A percentile compares a stretch with the other conserved stretches of the same genome.
These are phyloP conservation scores for Atta texana DNA, from an alignment of 1,140 invertebrate species.

Conservation along the genomic window DNA sequence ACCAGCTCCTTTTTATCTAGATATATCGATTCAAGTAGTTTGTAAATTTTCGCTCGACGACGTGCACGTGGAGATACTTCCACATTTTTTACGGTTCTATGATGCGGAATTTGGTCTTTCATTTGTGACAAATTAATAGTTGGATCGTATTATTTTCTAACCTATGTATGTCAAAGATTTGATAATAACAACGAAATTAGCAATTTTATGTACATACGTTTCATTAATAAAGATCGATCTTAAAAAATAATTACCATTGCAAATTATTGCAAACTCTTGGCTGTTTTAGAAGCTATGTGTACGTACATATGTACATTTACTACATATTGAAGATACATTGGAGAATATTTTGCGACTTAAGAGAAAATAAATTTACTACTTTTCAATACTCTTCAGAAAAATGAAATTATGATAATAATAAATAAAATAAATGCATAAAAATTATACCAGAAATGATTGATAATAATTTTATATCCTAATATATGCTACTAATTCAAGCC, in stretches of 20 bases:
- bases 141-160: background rate
- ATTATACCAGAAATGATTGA: background rate
- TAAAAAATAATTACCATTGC: background rate
- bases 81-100: background rate
- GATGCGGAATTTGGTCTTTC: conserved; percentile 10
- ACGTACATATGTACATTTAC: background rate
- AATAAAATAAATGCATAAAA: background rate
- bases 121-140: conserved; percentile 31
- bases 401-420: background rate
- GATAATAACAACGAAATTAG: conserved; percentile 23
- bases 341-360: background rate
- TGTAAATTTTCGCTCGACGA: conserved; percentile 60
- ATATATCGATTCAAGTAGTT: conserved; percentile 14
- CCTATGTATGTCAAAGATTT: background rate
- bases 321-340: background rate
- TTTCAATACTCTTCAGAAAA: background rate
- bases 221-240: conserved; percentile 6
- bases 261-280: background rate
- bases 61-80: conserved; percentile 54
- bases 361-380: background rate
- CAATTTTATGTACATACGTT: background rate
- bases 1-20: conserved; percentile 7
- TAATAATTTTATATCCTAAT: conserved; percentile 46
- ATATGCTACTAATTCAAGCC: background rate
- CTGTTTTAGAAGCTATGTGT: background rate